A percentile compares a stretch with the other conserved stretches of the same genome.
Evolutionary conservation across 2,888 invertebrate species (phyloP).

Genomic region (Drosophila villosipedis): DNA sequence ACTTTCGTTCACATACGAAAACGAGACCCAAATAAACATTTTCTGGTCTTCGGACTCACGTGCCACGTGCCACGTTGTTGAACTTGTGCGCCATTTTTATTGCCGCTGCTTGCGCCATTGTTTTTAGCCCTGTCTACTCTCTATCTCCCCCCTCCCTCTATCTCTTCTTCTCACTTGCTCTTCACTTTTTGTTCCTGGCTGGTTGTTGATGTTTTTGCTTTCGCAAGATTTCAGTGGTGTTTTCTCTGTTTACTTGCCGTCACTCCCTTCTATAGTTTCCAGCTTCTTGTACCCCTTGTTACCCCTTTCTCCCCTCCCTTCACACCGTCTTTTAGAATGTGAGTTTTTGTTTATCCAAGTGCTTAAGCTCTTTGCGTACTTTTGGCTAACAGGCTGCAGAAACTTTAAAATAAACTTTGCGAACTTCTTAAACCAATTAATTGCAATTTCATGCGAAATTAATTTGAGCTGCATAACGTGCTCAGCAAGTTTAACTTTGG

Average conservation of each 20-base stretch:
- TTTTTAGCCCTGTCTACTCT: slow-evolving; percentile 45
- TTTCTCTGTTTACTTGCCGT: slow-evolving; percentile 66
- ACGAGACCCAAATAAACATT: slow-evolving; percentile 76
- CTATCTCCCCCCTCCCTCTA: slow-evolving; percentile 3
- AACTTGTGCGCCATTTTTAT: slow-evolving; percentile 81
- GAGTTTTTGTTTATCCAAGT: slow-evolving; percentile 79
- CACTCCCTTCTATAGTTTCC: slow-evolving; percentile 19
- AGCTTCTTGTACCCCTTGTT: background rate
- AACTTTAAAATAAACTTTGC: slow-evolving; percentile 79
- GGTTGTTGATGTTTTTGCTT: slow-evolving; percentile 78
- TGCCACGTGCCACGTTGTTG: slow-evolving; percentile 69
- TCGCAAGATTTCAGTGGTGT: slow-evolving; percentile 67
- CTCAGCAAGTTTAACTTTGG: slow-evolving; percentile 33
- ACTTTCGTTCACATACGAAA: slow-evolving; percentile 35
- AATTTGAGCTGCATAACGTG: slow-evolving; percentile 80
- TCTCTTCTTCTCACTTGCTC: background rate
- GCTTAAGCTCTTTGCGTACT: slow-evolving; percentile 68
- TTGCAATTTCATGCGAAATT: slow-evolving; percentile 80
- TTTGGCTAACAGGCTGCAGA: slow-evolving; percentile 35
- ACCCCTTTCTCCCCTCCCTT: background rate
- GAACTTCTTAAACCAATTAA: slow-evolving; percentile 77
- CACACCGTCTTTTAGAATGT: slow-evolving; percentile 9
- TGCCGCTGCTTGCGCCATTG: slow-evolving; percentile 73
- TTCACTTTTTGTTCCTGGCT: slow-evolving; percentile 31
- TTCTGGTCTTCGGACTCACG: slow-evolving; percentile 78